Conservation (phyloP, 2,797 vertebrate genomes). For the Notamacropus eugenii region DNA sequence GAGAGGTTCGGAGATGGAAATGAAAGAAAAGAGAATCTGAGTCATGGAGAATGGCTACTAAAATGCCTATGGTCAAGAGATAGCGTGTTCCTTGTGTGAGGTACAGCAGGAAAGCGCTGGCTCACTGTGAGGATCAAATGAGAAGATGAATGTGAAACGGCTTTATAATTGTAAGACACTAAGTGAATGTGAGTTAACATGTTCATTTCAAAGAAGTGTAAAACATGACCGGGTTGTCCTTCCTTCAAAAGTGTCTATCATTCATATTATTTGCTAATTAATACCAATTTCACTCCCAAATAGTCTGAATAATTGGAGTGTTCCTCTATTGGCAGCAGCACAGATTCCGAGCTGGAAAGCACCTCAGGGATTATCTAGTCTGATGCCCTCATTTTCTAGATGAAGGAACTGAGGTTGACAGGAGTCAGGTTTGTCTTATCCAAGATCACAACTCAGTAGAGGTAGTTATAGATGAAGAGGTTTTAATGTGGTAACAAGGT, state of each 20-base stretch:
- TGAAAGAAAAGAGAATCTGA: not conserved
- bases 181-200: not conserved
- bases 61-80: not conserved
- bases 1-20: not conserved
- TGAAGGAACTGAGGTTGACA: not conserved
- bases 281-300: not conserved
- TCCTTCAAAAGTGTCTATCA: not conserved
- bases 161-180: not conserved
- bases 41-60: not conserved
- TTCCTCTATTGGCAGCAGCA: not conserved
- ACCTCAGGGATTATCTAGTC: not conserved
- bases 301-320: not conserved
- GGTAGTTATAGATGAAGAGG: not conserved
- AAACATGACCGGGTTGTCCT: not conserved
- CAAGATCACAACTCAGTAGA: not conserved
- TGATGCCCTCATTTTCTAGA: not conserved
- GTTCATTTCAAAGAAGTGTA: not conserved
- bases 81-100: not conserved
- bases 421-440: not conserved
- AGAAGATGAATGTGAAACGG: not conserved
- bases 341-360: not conserved
- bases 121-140: not conserved
- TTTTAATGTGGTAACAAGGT: not conserved
- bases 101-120: not conserved
- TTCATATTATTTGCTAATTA: not conserved